Conservation (phyloP, 2,888 invertebrate genomes). For the Argynnis bischoffii region DNA sequence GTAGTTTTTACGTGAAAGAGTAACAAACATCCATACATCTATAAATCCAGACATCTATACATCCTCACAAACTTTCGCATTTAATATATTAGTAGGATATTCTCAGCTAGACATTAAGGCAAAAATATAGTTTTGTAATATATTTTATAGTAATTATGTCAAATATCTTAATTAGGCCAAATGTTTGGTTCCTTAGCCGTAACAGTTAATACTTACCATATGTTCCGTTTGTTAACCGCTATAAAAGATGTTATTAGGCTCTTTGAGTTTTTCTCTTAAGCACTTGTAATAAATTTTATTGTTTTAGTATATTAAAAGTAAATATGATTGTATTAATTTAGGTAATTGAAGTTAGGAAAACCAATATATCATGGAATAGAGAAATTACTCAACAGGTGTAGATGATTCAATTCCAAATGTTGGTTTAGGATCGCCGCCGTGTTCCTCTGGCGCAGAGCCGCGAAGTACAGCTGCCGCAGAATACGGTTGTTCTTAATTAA, state of each 20-base stretch:
- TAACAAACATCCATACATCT: too few relatives aligned
- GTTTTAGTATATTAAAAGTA: background rate
- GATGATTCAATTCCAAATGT: background rate
- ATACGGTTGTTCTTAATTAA: background rate
- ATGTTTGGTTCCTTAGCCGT: too few relatives aligned
- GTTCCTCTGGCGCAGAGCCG: background rate
- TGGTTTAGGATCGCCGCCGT: constrained; percentile 6
- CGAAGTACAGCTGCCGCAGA: background rate
- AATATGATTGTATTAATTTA: background rate
- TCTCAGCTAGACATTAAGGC: too few relatives aligned
- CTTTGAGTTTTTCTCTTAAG: background rate
- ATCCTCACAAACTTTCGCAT: too few relatives aligned
- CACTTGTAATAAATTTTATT: background rate
- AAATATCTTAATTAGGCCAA: too few relatives aligned
- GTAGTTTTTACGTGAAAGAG: too few relatives aligned
- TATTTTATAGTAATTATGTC: too few relatives aligned
- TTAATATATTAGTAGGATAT: too few relatives aligned
- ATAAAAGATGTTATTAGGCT: background rate
- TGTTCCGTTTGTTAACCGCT: too few relatives aligned
- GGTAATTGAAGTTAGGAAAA: background rate
- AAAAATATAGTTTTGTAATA: too few relatives aligned
- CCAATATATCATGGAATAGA: background rate
- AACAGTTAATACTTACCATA: too few relatives aligned
- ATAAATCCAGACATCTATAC: too few relatives aligned
- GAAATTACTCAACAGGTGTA: background rate